Evolutionary conservation across 92 coral and sea anemone species (phyloP).

Genomic region (Phymanthus crucifer): DNA sequence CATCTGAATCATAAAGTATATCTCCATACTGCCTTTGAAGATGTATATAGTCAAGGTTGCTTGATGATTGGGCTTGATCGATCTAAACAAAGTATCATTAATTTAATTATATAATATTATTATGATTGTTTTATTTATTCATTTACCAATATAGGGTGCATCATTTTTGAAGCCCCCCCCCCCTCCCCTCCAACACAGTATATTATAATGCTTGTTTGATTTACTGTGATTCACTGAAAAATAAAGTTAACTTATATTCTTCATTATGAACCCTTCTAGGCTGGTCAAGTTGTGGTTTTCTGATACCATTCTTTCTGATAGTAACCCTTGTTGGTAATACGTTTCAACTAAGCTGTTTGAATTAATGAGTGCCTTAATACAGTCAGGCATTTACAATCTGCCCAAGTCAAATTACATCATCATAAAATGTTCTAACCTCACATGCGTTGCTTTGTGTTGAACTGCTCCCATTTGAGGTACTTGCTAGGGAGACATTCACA

Average conservation of each 20-base stretch:
- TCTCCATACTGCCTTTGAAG: conserved; percentile 46
- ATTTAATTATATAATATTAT: neutral
- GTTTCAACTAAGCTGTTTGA: neutral
- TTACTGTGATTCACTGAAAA: neutral
- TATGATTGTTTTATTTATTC: neutral
- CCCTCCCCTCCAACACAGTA: neutral
- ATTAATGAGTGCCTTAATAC: neutral
- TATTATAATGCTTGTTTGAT: neutral
- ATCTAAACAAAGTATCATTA: neutral
- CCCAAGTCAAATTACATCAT: conserved; percentile 2
- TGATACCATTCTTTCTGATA: neutral
- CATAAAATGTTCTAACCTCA: conserved; percentile 15
- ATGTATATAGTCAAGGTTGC: conserved; percentile 39
- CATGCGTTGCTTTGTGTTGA: conserved; percentile 19
- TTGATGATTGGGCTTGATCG: conserved; percentile 17
- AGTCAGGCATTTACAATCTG: neutral
- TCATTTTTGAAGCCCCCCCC: neutral
- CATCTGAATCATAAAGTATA: conserved; percentile 37
- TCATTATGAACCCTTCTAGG: neutral
- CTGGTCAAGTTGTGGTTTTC: neutral
- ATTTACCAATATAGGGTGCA: neutral
- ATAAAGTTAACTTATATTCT: neutral
- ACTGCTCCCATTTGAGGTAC: conserved; percentile 17
- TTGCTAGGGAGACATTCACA: conserved; percentile 16
- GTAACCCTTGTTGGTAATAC: neutral